These are phyloP conservation scores for Pogonomyrmex barbatus DNA, from an alignment of 1,140 invertebrate species.

Conservation along the genomic window DNA sequence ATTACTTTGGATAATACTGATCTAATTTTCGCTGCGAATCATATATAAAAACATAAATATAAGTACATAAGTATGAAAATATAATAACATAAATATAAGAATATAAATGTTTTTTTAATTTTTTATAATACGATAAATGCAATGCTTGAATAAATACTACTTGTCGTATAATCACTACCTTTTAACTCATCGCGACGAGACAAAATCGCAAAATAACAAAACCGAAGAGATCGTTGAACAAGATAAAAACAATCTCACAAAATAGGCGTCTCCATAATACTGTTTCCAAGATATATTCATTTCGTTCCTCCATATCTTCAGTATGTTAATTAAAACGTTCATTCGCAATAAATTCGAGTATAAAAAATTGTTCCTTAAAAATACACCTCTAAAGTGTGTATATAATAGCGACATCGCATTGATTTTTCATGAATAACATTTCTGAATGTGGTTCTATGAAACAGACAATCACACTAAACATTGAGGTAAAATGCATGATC, in stretches of 20 bases:
- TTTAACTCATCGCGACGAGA: constrained; percentile 14
- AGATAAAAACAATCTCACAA: constrained; percentile 4
- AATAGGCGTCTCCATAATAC: neutral
- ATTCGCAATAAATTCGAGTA: constrained; percentile 25
- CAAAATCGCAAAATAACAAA: neutral
- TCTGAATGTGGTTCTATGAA: neutral
- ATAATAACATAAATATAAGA: neutral
- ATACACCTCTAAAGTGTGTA: neutral
- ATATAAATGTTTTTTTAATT: neutral
- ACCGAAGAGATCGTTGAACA: neutral
- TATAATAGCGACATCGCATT: neutral
- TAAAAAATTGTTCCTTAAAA: constrained; percentile 30
- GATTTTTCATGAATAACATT: neutral
- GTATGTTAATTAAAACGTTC: constrained; percentile 15
- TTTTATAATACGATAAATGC: neutral
- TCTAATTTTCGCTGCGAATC: constrained; percentile 4
- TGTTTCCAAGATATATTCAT: neutral
- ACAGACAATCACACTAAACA: neutral
- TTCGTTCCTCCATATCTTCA: neutral
- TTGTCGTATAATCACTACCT: neutral
- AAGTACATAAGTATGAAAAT: neutral
- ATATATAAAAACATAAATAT: neutral
- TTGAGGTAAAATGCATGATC: neutral
- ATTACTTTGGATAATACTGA: constrained; percentile 29
- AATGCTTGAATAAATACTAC: constrained; percentile 9